phyloP scores from a whole-genome alignment of 2,113 vertebrate species.

The Trachemys scripta region DNA sequence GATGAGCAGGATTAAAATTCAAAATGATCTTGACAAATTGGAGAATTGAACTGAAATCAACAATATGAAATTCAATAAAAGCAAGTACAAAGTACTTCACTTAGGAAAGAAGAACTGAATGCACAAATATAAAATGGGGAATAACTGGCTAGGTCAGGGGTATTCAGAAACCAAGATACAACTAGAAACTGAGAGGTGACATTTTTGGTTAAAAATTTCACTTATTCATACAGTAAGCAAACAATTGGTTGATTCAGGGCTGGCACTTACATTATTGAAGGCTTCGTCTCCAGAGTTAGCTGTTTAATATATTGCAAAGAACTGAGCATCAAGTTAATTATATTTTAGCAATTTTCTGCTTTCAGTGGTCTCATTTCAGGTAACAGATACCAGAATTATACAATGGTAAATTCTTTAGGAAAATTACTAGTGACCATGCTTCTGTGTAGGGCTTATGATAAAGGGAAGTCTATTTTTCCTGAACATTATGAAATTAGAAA shows the following conservation, averaged over 20 bases:
- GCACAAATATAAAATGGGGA: too few species aligned
- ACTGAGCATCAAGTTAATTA: background rate
- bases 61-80: too few species aligned
- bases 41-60: too few species aligned
- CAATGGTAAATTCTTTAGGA: too few species aligned
- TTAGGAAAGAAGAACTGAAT: too few species aligned
- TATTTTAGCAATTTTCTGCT: background rate
- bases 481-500: background rate
- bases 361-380: background rate
- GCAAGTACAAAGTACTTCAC: too few species aligned
- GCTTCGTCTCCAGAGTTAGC: background rate
- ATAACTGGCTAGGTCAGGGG: too few species aligned
- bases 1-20: too few species aligned
- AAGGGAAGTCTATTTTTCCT: background rate
- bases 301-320: background rate
- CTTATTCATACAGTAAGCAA: background rate
- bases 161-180: background rate
- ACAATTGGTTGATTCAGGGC: background rate
- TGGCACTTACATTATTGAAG: too few species aligned
- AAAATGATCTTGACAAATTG: too few species aligned
- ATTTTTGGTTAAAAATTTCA: background rate
- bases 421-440: background rate
- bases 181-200: background rate
- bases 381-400: background rate
- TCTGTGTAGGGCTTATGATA: background rate